These are phyloP conservation scores for Scomberomorus guttatus DNA, from an alignment of 2,797 vertebrate species.

Conservation along the genomic window DNA sequence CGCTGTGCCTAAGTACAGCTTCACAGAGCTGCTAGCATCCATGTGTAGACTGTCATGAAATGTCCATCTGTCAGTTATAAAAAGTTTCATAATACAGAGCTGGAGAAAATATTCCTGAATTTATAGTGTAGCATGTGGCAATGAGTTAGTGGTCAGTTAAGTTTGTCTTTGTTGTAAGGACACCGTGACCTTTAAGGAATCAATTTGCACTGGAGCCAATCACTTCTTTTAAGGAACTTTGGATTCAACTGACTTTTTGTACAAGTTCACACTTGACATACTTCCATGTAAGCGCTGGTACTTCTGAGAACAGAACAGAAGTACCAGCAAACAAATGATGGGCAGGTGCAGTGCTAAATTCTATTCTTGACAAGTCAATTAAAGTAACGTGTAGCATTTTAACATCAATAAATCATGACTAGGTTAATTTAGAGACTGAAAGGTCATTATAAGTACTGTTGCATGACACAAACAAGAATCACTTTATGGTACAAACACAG, in stretches of 20 bases:
- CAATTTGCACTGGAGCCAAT: neutral
- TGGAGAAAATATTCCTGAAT: neutral
- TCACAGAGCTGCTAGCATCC: no score
- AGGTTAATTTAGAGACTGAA: neutral
- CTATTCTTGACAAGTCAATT: no score
- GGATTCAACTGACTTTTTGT: neutral
- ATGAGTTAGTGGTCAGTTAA: neutral
- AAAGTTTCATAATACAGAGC: neutral
- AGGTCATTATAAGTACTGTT: neutral
- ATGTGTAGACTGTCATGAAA: neutral
- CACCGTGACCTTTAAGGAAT: neutral
- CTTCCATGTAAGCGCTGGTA: neutral
- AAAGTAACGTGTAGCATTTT: neutral
- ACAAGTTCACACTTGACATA: neutral
- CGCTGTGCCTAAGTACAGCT: no score
- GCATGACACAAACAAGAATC: neutral
- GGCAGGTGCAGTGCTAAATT: no score
- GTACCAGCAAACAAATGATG: no score
- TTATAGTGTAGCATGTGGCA: neutral
- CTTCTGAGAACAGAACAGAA: neutral
- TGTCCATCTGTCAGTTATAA: neutral
- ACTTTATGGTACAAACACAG: neutral
- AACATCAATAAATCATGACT: neutral
- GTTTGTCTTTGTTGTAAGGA: slow-evolving; percentile 1
- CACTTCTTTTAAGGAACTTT: neutral